phyloP scores from a whole-genome alignment of 2,888 invertebrate genomes.

The Ommatoiulus sabulosus region DNA sequence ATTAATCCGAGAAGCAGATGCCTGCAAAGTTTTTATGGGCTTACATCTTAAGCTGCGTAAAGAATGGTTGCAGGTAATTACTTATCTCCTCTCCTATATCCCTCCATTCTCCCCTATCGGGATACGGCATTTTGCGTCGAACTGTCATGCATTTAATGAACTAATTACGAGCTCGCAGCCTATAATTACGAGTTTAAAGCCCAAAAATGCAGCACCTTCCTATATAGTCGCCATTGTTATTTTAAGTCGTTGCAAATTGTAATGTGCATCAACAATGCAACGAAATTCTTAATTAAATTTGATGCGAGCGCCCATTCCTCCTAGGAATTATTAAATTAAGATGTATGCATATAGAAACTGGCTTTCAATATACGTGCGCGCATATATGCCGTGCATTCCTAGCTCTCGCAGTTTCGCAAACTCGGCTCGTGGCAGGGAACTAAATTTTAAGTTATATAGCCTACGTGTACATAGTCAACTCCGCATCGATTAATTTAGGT shows the following conservation, averaged over 20 bases:
- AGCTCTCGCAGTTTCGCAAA: not conserved
- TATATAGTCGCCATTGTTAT: not conserved
- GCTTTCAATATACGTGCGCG: not conserved
- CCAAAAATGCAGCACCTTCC: not conserved
- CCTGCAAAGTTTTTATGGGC: not conserved
- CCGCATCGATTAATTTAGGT: not conserved
- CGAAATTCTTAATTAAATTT: conserved; percentile 45
- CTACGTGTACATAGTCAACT: not conserved
- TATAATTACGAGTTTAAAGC: conserved; percentile 37
- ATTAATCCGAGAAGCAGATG: conserved; percentile 36
- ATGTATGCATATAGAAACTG: not conserved
- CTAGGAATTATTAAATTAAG: conserved; percentile 33
- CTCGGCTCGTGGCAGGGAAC: not conserved
- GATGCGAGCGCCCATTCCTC: not conserved
- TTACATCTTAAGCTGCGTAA: conserved; percentile 27
- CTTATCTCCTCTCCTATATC: not conserved
- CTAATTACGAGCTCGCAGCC: conserved; percentile 11
- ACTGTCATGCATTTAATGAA: conserved; percentile 32
- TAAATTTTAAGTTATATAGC: conserved; percentile 7
- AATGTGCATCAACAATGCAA: conserved; percentile 38
- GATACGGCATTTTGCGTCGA: conserved; percentile 24
- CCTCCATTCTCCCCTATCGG: not conserved
- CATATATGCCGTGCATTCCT: not conserved
- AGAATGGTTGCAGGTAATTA: conserved; percentile 32
- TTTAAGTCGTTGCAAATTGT: conserved; percentile 42